phyloP scores from a whole-genome alignment of 2,888 invertebrate genomes.

The Sinodicranocentrus sp. region DNA sequence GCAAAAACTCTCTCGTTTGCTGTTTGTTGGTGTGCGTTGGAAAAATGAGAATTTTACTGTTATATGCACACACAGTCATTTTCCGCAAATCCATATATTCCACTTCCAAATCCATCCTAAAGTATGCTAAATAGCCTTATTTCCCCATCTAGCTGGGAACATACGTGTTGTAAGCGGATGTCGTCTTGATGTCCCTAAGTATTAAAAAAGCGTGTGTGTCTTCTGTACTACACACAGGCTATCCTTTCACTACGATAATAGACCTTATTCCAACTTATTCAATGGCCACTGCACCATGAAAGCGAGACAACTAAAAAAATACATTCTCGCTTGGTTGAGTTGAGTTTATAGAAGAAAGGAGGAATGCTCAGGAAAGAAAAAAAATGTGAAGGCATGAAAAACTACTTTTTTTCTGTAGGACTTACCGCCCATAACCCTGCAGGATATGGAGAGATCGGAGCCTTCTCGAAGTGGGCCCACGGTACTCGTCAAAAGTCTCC shows the following conservation, averaged over 20 bases:
- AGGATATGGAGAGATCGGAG: slow-evolving; percentile 90
- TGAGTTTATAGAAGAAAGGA: no score
- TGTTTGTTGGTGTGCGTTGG: slow-evolving; percentile 14
- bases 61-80: slow-evolving; percentile 9
- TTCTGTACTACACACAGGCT: no score
- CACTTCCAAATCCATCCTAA: slow-evolving; percentile 16
- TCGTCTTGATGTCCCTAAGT: slow-evolving; percentile 4
- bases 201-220: no score
- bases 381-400: slow-evolving; percentile 26
- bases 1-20: no score
- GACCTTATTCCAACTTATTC: slow-evolving; percentile 18
- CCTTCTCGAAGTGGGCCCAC: slow-evolving; percentile 92
- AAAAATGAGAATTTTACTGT: slow-evolving; percentile 16
- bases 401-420: slow-evolving; percentile 62
- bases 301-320: slow-evolving; percentile 10
- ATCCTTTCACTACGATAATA: slow-evolving; percentile 29
- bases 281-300: slow-evolving; percentile 11
- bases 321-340: not conserved
- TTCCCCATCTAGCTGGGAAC: no score
- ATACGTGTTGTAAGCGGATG: not conserved
- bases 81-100: slow-evolving; percentile 22
- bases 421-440: slow-evolving; percentile 92
- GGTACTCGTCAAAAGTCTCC: slow-evolving; percentile 88
- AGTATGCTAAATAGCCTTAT: slow-evolving; percentile 33
- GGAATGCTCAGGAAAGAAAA: slow-evolving; percentile 17